Percentiles rank a stretch among this genome's conserved stretches.
Evolutionary conservation across 2,888 invertebrate species (phyloP).

Genomic region (Drosophila kanekoi): DNA sequence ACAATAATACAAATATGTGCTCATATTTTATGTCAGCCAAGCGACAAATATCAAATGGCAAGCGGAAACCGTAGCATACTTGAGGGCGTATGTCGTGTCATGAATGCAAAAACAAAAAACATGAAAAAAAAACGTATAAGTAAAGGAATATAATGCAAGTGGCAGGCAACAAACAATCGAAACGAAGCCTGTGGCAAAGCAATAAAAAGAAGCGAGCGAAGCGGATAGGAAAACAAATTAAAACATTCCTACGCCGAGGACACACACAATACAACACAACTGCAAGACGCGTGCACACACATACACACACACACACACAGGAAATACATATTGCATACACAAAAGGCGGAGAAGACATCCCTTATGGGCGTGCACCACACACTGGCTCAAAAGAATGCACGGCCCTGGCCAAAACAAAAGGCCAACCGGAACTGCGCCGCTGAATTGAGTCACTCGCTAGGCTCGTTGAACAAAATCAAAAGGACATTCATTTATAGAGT

Average conservation of each 20-base stretch:
- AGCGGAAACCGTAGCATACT: slow-evolving; percentile 71
- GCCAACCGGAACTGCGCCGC: slow-evolving; percentile 59
- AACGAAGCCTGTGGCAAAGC: slow-evolving; percentile 74
- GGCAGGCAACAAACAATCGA: slow-evolving; percentile 75
- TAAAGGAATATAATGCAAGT: slow-evolving; percentile 63
- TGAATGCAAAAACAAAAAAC: slow-evolving; percentile 70
- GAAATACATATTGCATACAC: slow-evolving; percentile 54
- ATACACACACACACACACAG: slow-evolving; percentile 33
- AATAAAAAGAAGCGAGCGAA: slow-evolving; percentile 76
- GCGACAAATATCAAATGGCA: slow-evolving; percentile 66
- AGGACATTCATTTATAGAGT: slow-evolving; percentile 82
- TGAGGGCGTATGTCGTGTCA: slow-evolving; percentile 74
- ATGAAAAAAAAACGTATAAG: slow-evolving; percentile 6
- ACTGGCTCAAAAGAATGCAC: slow-evolving; percentile 54
- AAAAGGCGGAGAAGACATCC: slow-evolving; percentile 58
- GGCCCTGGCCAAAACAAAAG: slow-evolving; percentile 53
- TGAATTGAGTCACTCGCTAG: slow-evolving; percentile 82
- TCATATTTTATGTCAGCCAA: slow-evolving; percentile 58
- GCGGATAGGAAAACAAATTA: slow-evolving; percentile 81
- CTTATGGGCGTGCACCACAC: slow-evolving; percentile 33
- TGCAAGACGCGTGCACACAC: slow-evolving; percentile 52
- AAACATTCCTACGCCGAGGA: slow-evolving; percentile 77
- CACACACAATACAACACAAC: slow-evolving; percentile 35
- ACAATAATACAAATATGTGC: slow-evolving; percentile 67
- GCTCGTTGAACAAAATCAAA: slow-evolving; percentile 83